Evolutionary conservation across 2,888 invertebrate species (phyloP).

Genomic region (Magallana nippona): DNA sequence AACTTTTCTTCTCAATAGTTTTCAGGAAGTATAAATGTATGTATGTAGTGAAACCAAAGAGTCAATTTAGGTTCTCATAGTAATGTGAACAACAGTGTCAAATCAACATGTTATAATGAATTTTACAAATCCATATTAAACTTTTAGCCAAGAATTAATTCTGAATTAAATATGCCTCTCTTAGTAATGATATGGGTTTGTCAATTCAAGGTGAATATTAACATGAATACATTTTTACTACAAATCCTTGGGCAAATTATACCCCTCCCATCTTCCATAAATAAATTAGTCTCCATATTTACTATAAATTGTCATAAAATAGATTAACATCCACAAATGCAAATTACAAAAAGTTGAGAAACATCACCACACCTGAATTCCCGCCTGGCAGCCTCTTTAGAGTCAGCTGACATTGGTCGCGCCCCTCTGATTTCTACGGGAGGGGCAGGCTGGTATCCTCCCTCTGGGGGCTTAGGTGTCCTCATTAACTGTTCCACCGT

Average conservation of each 20-base stretch:
- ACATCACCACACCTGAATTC: conserved; percentile 64
- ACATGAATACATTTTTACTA: not conserved
- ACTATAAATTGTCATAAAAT: no score
- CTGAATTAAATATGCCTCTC: no score
- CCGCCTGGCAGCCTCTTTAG: conserved; percentile 65
- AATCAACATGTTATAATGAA: no score
- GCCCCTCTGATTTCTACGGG: conserved; percentile 42
- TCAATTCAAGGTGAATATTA: no score
- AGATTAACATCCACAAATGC: not conserved
- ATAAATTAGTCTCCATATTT: no score
- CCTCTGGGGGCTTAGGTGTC: conserved; percentile 58
- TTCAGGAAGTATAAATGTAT: not conserved
- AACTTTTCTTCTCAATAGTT: not conserved
- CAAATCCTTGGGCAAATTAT: not conserved
- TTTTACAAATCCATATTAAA: no score
- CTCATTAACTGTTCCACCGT: conserved; percentile 66
- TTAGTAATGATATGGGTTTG: no score
- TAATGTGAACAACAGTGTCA: no score
- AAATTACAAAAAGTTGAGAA: not conserved
- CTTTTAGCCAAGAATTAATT: no score
- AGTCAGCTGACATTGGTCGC: conserved; percentile 63
- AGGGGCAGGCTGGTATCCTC: conserved; percentile 25
- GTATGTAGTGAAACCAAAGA: not conserved
- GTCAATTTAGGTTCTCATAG: no score
- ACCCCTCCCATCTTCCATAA: no score